Evolutionary conservation across 2,113 vertebrate genomes (phyloP), one percentile per base, ranked within the genome.

Genomic region (Apeltes quadracus): DNA sequence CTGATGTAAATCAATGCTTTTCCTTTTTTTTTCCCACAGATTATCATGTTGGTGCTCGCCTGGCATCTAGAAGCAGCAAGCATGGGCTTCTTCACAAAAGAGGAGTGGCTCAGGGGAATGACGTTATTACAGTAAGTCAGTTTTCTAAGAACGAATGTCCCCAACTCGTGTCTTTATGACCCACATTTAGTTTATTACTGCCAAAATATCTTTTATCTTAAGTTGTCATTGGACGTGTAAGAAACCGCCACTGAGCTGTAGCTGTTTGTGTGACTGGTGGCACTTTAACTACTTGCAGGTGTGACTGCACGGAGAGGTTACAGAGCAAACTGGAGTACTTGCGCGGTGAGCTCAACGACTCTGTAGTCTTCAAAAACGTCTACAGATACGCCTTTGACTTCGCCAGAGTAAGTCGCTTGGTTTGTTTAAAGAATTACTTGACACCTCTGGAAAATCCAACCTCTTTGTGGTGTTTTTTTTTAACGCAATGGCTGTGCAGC

Each of bases 351-450:
- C 90, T 98, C 89, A 98, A 95, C 70, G 97, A 98, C 84, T 91
- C 95, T 72, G 93, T 91, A n/a, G 87, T 92, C 25, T 98, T 98
- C 93, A 98, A 96, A 93, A 96, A 95, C 92, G 96, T 98, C 92
- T 98, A 97, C 95, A 96, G 96, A 98, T 98, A 98, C 4, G 96
- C 97, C 90, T 98, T 98, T 85, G 97, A 98, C 92, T 98, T 98
- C 87, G 93, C 97, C 92, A 95, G 97, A 93, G 96, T 98, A 90
- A 94, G 96, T 92, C 0, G n/a, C 10, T 1, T 32, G 2, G 27
- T 15, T 43, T 25, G 4, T 57, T 51, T 66, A 34, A 18, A 27
- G 18, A 39, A 13, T 22, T 8, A 6, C 14, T 13, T 32, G 4
- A 44, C 20, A 32, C n/a, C 18, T 44, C 58, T n/a, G n/a, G n/a